These are phyloP conservation scores for Papilio xuthus DNA, from an alignment of 1,140 invertebrate species.

Conservation along the genomic window DNA sequence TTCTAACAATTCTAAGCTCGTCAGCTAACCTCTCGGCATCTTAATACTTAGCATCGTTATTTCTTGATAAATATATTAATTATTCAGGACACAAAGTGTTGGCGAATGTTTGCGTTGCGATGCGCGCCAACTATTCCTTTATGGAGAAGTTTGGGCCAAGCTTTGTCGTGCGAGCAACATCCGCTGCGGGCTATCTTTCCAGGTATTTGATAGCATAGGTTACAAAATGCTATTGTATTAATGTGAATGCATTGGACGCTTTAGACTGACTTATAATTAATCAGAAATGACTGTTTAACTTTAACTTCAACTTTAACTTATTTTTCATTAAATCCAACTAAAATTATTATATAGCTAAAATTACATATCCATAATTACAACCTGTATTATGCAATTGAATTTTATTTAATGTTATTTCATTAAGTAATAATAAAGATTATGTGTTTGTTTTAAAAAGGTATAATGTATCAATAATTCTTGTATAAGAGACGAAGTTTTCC, in stretches of 20 bases:
- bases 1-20: background rate
- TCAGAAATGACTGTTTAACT: too few relatives aligned
- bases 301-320: too few relatives aligned
- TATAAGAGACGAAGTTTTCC: background rate
- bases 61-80: conserved; percentile 32
- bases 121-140: conserved; percentile 52
- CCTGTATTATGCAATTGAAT: too few relatives aligned
- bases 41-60: conserved; percentile 25
- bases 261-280: background rate
- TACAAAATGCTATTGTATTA: conserved; percentile 38
- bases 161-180: conserved; percentile 46
- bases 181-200: conserved; percentile 48
- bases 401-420: too few relatives aligned
- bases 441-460: too few relatives aligned
- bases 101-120: conserved; percentile 28
- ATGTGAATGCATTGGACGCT: conserved; percentile 42
- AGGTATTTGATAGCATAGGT: conserved; percentile 61
- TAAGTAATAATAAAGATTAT: too few relatives aligned
- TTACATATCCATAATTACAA: too few relatives aligned
- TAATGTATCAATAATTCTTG: too few relatives aligned
- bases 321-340: too few relatives aligned
- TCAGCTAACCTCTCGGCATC: background rate
- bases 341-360: too few relatives aligned
- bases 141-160: conserved; percentile 41
- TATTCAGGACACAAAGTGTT: conserved; percentile 33